Conservation (phyloP, 2,888 invertebrate species). For the Cephalotes varians region DNA sequence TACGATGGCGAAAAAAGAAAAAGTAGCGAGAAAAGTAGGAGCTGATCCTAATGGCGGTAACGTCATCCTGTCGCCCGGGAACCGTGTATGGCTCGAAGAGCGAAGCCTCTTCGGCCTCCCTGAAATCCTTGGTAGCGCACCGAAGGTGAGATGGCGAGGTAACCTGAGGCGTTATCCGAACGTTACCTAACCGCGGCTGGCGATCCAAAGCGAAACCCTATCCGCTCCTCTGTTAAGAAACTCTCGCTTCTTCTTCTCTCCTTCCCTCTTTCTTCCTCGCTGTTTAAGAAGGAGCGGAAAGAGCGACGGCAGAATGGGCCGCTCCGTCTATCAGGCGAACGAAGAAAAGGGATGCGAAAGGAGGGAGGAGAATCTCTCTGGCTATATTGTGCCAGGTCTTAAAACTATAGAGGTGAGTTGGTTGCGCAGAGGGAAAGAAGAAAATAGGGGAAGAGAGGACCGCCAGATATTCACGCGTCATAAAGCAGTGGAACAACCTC, state of each 20-base stretch:
- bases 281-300: constrained; percentile 29
- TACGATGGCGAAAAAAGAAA: constrained; percentile 44
- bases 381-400: constrained; percentile 72
- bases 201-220: constrained; percentile 81
- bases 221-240: constrained; percentile 78
- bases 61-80: constrained; percentile 77
- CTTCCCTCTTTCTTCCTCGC: constrained; percentile 12
- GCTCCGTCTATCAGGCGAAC: constrained; percentile 41
- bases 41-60: constrained; percentile 81
- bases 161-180: constrained; percentile 81
- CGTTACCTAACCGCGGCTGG: constrained; percentile 76
- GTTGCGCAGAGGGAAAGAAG: constrained; percentile 20
- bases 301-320: constrained; percentile 43
- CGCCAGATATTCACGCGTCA: constrained; percentile 81
- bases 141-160: constrained; percentile 78
- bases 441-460: constrained; percentile 40
- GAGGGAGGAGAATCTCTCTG: constrained; percentile 47
- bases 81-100: constrained; percentile 75
- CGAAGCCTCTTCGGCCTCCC: constrained; percentile 70
- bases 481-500: constrained; percentile 79
- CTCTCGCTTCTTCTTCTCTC: constrained; percentile 54
- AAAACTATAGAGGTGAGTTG: constrained; percentile 70
- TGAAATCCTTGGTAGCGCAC: constrained; percentile 82
- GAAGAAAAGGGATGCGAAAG: constrained; percentile 37
- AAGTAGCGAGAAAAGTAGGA: constrained; percentile 61